phyloP scores from a whole-genome alignment of 2,113 vertebrate species.

The Fregata magnificens region DNA sequence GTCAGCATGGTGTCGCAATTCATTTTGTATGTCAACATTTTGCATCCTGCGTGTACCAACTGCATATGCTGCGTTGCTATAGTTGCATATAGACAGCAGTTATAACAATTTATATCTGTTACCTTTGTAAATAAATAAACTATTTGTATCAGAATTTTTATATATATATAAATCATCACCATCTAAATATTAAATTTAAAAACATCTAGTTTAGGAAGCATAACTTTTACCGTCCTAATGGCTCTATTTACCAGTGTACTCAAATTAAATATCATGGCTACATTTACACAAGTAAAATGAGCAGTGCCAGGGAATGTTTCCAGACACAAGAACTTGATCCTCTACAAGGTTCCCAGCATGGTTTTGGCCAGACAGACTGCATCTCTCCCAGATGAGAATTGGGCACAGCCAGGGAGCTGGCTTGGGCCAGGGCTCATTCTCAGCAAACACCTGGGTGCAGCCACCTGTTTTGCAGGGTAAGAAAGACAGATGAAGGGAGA shows the following conservation, averaged over 20 bases:
- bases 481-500: background rate
- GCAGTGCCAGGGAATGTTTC: background rate
- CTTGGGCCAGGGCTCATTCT: background rate
- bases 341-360: background rate
- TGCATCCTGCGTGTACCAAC: background rate
- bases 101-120: background rate
- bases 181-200: background rate
- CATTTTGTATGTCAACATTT: background rate
- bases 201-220: background rate
- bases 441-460: background rate
- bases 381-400: background rate
- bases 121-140: background rate
- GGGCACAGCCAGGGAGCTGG: background rate
- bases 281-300: background rate
- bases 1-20: background rate
- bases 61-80: accelerated
- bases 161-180: background rate
- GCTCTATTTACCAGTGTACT: background rate
- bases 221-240: background rate
- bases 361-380: background rate
- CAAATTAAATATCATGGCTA: background rate
- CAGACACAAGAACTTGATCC: background rate
- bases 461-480: background rate
- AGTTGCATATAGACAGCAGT: background rate
- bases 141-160: background rate